Evolutionary conservation across 35 echinoderm and acorn worm genomes (phyloP).

Genomic region (Amphiura filiformis): DNA sequence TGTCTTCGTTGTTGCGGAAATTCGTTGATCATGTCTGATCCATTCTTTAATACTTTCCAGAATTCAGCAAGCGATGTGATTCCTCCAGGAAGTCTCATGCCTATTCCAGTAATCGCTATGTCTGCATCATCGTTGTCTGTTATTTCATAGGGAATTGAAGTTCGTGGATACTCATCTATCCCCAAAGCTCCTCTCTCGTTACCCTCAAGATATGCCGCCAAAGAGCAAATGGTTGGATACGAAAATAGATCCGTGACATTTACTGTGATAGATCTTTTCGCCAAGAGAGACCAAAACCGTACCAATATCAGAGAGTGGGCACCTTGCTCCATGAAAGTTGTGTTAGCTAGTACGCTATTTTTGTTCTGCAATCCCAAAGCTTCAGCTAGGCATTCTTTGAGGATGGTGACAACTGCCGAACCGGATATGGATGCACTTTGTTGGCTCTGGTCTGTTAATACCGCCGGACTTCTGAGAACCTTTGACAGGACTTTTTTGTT

Average conservation of each 20-base stretch:
- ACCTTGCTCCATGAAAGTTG: constrained; percentile 12
- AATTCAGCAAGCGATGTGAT: neutral
- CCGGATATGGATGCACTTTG: neutral
- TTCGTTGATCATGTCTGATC: neutral
- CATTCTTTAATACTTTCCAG: neutral
- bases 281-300: constrained; percentile 1
- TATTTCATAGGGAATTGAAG: neutral
- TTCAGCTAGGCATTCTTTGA: neutral
- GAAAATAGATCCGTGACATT: constrained; percentile 4
- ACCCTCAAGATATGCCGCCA: neutral
- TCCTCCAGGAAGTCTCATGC: neutral
- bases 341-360: neutral
- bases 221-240: constrained; percentile 7
- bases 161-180: neutral
- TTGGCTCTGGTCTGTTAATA: neutral
- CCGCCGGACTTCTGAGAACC: neutral
- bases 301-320: constrained; percentile 13
- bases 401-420: neutral
- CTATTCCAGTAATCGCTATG: neutral
- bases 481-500: neutral
- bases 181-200: neutral
- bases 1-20: neutral
- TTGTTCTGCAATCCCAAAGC: neutral
- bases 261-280: neutral
- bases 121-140: neutral